phyloP scores from a whole-genome alignment of 1,140 invertebrate genomes.

The Aphis gossypii region DNA sequence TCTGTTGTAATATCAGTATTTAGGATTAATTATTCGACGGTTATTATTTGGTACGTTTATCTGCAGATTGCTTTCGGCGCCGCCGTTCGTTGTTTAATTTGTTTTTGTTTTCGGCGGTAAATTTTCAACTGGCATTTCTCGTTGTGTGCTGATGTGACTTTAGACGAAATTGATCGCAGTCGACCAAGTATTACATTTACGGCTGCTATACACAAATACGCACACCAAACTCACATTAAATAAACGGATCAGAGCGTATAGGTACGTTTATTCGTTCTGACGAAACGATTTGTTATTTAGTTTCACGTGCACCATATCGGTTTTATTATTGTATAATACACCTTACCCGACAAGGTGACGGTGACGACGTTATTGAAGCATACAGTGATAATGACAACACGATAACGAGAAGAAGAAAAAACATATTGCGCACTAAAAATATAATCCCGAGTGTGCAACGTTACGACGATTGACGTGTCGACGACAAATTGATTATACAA shows the following conservation, averaged over 20 bases:
- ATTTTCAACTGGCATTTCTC: background rate
- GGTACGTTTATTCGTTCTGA: background rate
- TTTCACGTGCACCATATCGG: background rate
- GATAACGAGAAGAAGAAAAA: background rate
- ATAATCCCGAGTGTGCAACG: background rate
- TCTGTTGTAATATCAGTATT: background rate
- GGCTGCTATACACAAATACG: background rate
- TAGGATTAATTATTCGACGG: background rate
- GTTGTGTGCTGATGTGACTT: background rate
- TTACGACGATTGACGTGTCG: background rate
- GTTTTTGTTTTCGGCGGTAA: background rate
- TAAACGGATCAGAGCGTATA: background rate
- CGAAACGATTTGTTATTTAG: background rate
- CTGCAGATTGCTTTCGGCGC: background rate
- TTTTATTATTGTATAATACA: background rate
- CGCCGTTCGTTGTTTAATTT: background rate
- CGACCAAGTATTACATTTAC: too few relatives aligned
- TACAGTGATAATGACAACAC: background rate
- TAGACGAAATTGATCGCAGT: background rate
- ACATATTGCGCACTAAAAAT: background rate
- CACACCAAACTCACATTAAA: background rate
- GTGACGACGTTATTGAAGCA: background rate
- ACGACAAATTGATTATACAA: background rate
- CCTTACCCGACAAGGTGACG: background rate
- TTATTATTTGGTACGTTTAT: background rate